Base-by-base conservation (phyloP, 2,888 invertebrate genomes). In the Lysandra coridon region DNA sequence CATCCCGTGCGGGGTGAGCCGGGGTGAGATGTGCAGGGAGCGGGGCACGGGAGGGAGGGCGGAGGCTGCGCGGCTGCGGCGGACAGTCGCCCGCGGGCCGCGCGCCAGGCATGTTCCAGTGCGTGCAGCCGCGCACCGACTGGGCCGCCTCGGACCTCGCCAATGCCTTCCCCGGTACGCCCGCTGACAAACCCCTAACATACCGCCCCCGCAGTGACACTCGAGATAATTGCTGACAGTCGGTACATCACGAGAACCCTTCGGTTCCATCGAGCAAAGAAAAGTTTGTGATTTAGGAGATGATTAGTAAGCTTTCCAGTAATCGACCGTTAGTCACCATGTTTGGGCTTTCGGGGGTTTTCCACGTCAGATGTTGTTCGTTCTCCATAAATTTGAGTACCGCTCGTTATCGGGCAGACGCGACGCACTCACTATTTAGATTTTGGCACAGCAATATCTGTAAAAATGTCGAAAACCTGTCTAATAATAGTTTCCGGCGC, bases 101-200 rank as follows among this genome's bases (percentile, higher is more conserved):
- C 84, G 84, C 82, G 81, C 83, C 86, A 86, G 88, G 33, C 69
- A 97, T 97, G 97, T 97, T 97, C 93, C 97, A 97, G 95, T 97
- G 97, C 91, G 97, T 97, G 88, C 97, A 97, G 94, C 97, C 97
- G 93, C 96, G 96, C 87, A 96, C 96, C 89, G 97, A 97, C 88
- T 97, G 97, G 97, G 96, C 96, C 83, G 95, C 95, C 87, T 96
- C 95, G 88, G 96, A 96, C 83, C 96, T 97, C 90, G 95, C 96
- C 88, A 96, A 96, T 89, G 96, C 96, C 62, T 96, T 96, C 91
- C 96, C 96, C 96, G 97, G 97, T 97, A 95, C 86, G 90, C 77
- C 80, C 30, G 30, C 64, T 12, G 4, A 12, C 4, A 12, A 7
- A 62, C 23, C 23, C 7, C 74, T 14, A 4, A 76, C 79, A 80